Conservation (phyloP, 2,888 invertebrate genomes). For the Trissonchulus latispiculum region DNA sequence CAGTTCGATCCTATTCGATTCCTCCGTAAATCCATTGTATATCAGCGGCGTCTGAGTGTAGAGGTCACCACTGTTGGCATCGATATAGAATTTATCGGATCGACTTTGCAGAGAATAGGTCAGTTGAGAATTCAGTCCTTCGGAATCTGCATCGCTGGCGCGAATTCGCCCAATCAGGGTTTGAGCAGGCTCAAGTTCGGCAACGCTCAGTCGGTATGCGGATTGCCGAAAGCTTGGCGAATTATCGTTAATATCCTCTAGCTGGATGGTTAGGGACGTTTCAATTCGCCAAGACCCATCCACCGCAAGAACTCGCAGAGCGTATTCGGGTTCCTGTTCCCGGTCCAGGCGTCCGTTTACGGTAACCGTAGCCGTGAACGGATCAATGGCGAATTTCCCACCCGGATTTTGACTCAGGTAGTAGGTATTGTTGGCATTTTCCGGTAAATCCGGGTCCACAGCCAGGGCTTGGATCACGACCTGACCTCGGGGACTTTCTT, state of each 20-base stretch:
- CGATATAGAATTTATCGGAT: slow-evolving; percentile 77
- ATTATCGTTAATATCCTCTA: slow-evolving; percentile 90
- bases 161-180: slow-evolving; percentile 77
- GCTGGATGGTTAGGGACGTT: slow-evolving; percentile 77
- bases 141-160: slow-evolving; percentile 77
- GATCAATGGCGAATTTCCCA: slow-evolving; percentile 62
- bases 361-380: slow-evolving; percentile 58
- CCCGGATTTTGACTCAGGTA: slow-evolving; percentile 64
- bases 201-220: slow-evolving; percentile 75
- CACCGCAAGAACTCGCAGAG: slow-evolving; percentile 44
- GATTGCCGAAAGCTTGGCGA: slow-evolving; percentile 79
- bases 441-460: slow-evolving; percentile 51
- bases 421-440: slow-evolving; percentile 20
- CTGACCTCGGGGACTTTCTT: slow-evolving; percentile 67
- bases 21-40: slow-evolving; percentile 54
- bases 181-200: slow-evolving; percentile 61
- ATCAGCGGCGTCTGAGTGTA: slow-evolving; percentile 68
- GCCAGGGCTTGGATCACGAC: slow-evolving; percentile 67
- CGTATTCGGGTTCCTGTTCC: slow-evolving; percentile 31
- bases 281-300: slow-evolving; percentile 85
- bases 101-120: slow-evolving; percentile 78
- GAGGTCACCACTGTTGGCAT: slow-evolving; percentile 84
- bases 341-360: slow-evolving; percentile 49
- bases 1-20: slow-evolving; percentile 44
- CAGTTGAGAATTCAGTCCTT: slow-evolving; percentile 80